phyloP scores from a whole-genome alignment of 1,140 invertebrate species.

The Holcopasites calliopsidis region DNA sequence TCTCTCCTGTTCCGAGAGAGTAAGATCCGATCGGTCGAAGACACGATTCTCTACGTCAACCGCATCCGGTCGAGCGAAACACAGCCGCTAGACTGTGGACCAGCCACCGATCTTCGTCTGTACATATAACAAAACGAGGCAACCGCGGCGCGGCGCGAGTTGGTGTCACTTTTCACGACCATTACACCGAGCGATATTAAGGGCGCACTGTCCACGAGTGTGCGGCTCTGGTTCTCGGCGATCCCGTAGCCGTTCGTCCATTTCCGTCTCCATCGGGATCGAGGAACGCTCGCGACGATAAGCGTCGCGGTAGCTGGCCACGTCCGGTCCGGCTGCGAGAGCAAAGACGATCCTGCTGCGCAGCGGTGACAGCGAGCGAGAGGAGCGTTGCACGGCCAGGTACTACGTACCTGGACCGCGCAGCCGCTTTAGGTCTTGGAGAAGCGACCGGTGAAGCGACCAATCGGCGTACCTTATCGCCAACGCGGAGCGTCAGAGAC shows the following conservation, averaged over 20 bases:
- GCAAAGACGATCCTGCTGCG: no score
- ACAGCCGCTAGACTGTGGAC: slow-evolving; percentile 1
- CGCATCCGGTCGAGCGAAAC: slow-evolving; percentile 32
- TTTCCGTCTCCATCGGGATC: slow-evolving; percentile 42
- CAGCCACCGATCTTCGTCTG: slow-evolving; percentile 3
- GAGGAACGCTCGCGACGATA: slow-evolving; percentile 28
- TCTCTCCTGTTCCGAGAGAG: not conserved
- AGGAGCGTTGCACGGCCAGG: not conserved
- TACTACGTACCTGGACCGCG: slow-evolving; percentile 42
- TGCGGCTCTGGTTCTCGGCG: not conserved
- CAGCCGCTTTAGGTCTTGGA: slow-evolving; percentile 35
- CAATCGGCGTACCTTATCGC: slow-evolving; percentile 27
- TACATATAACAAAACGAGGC: slow-evolving; percentile 20
- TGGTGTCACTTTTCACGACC: slow-evolving; percentile 30
- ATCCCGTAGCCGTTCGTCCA: not conserved
- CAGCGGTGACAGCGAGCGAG: slow-evolving; percentile 35
- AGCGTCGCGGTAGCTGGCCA: not conserved
- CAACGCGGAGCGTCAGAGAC: not conserved
- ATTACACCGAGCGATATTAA: slow-evolving; percentile 27
- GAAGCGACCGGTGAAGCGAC: slow-evolving; percentile 38
- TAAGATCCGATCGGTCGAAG: slow-evolving; percentile 6
- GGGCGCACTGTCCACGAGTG: not conserved
- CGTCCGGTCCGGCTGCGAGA: not conserved
- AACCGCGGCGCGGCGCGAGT: slow-evolving; percentile 4
- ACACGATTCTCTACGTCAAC: slow-evolving; percentile 1